phyloP scores from a whole-genome alignment of 2,113 vertebrate genomes.

The Panthera uncia region DNA sequence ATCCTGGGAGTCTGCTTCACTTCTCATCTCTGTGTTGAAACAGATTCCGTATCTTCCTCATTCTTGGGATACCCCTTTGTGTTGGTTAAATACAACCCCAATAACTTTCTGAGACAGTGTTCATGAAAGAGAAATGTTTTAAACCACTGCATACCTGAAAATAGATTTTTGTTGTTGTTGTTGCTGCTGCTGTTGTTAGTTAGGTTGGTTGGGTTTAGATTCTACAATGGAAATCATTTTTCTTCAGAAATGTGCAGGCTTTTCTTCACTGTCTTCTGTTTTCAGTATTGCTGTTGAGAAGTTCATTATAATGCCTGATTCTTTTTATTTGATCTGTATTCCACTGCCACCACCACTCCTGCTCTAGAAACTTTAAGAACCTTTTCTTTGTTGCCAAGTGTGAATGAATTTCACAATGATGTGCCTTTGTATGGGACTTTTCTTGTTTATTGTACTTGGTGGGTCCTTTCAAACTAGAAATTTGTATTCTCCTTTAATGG shows the following conservation, averaged over 20 bases:
- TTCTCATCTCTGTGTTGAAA: neutral
- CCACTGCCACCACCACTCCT: no score
- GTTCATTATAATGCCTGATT: constrained; percentile 17
- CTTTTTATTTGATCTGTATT: constrained; percentile 20
- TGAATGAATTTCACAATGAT: constrained; percentile 18
- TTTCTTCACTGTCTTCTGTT: constrained; percentile 32
- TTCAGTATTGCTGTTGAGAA: constrained; percentile 26
- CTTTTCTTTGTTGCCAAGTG: constrained; percentile 8
- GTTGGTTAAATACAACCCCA: neutral
- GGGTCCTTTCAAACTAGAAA: constrained; percentile 27
- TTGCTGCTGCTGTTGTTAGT: neutral
- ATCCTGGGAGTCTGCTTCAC: neutral
- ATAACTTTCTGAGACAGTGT: neutral
- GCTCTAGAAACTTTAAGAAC: constrained; percentile 15
- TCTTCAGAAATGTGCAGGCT: neutral
- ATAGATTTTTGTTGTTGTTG: neutral
- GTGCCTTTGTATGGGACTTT: neutral
- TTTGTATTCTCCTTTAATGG: neutral
- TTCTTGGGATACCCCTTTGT: constrained; percentile 43
- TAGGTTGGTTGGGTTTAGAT: constrained; percentile 31
- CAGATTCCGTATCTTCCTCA: neutral
- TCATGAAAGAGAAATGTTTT: constrained; percentile 32
- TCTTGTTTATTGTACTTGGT: neutral
- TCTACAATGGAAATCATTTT: neutral
- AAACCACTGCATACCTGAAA: constrained; percentile 2